Evolutionary conservation across 2,113 vertebrate genomes (phyloP), one percentile per base, ranked within the genome.

Genomic region (Istiophorus platypterus): DNA sequence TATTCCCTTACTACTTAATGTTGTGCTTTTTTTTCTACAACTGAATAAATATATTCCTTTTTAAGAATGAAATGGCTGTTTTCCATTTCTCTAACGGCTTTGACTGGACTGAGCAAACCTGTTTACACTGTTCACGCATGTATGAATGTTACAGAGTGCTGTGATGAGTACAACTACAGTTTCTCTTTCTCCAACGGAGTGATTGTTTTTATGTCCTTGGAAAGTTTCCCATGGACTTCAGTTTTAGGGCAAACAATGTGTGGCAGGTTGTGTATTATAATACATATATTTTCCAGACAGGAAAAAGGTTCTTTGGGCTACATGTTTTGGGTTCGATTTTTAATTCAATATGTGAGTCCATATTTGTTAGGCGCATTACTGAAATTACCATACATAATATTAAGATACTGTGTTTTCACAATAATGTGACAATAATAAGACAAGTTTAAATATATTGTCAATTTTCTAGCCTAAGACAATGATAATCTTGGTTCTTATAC

Each of bases 61-160:
- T 42, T 47, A 20, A 14, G 14, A 54, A 34, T 79, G 4, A 68
- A 63, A 51, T 11, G 0, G 2, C 3, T 67, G 39, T 67, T 69
- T 75, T 58, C 9, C n/a, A 2, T 51, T 82, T 69, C 20, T 85
- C 34, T 20, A 45, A 64, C 56, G 42, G 66, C 51, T 88, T 58
- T 65, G 68, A 83, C 47, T 73, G 49, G 14, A 74, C 41, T 62
- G n/a, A 61, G 52, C 80, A 77, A 84, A 70, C 73, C 83, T 84
- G 78, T 88, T 88, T 81, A 78, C 70, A 66, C 20, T n/a, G 42
- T 85, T 79, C 71, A 68, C n/a, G 12, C 81, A 39, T 85, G 56
- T 68, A 63, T 79, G 61, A 82, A 72, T 79, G 52, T 68, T 81
- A 57, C 52, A 2, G 24, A 71, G 31, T 47, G 34, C 34, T 41